Evolutionary conservation across 2,888 invertebrate genomes (phyloP).

Genomic region (Callinectes sapidus): DNA sequence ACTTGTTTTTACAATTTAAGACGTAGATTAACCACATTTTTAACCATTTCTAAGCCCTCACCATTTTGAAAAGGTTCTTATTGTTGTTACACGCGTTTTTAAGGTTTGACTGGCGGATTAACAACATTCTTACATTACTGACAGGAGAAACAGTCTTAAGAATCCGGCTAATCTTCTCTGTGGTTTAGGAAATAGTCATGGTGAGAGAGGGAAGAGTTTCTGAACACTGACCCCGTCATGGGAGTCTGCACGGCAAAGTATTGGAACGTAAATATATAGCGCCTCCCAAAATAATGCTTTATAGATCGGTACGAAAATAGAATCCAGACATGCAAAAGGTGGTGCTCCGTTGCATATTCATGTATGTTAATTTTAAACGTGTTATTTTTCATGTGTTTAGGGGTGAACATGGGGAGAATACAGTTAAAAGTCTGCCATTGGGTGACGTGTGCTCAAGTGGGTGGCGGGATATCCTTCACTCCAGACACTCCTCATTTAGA

Average conservation of each 20-base stretch:
- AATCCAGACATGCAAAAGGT: not conserved
- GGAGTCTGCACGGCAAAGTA: not conserved
- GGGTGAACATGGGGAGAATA: not conserved
- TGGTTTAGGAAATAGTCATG: no score
- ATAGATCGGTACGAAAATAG: not conserved
- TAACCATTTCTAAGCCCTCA: no score
- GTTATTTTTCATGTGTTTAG: not conserved
- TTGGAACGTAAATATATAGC: not conserved
- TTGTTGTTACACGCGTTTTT: no score
- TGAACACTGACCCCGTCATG: not conserved
- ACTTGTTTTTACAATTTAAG: no score
- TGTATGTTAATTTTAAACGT: not conserved
- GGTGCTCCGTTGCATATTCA: not conserved
- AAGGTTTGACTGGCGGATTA: no score
- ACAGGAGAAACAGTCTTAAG: no score
- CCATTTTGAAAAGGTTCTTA: no score
- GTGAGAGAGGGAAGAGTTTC: no score
- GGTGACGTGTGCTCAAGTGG: not conserved
- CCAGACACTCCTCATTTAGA: not conserved
- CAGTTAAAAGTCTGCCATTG: not conserved
- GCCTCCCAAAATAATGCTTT: not conserved
- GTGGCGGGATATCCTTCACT: not conserved
- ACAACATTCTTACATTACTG: no score
- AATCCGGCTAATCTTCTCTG: no score
- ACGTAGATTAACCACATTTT: no score